Base-by-base conservation (phyloP, 2,113 vertebrate genomes). In the Alligator mississippiensis region DNA sequence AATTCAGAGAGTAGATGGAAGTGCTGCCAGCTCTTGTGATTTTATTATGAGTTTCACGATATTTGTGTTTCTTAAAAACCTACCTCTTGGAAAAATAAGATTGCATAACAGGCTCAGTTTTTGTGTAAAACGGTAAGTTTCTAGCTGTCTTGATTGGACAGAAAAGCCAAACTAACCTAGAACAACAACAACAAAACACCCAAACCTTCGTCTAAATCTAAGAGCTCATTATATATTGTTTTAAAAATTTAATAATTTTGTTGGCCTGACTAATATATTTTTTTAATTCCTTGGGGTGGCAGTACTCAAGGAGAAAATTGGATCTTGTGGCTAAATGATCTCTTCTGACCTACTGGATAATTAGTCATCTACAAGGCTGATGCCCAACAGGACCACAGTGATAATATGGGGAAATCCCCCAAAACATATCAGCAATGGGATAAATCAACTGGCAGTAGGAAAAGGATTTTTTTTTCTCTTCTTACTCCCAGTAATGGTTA, bases 1-100 rank as follows among this genome's bases (percentile, higher is more conserved):
- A 0, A 80, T 93, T 93, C 80, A 90, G 92, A 84, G 91, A 91
- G 93, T 94, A 97, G 96, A 89, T 97, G 95, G 95, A 95, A 96
- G 95, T 89, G 94, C 96, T 96, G 96, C 89, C 90, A 95, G 92
- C 64, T 85, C 34, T 27, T 91, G 82, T 72, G 80, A 93, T 85
- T 96, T 93, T 92, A 75, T 93, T 30, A 2, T 54, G 22, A 55
- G 6, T 88, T 95, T 90, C 34, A 34, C 77, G 38, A 55, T 87
- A 90, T 74, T 91, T 79, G 2, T 70, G 63, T 95, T 93, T 21
- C 16, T 90, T 93, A 85, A 94, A 93, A 94, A 58, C 5, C 1
- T 55, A 87, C 22, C 14, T 84, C 3, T 79, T 84, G 82, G 21
- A 89, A 81, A 57, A 82, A 1, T 5, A 81, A 19, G 2, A 70